Conservation (phyloP, 1,140 invertebrate genomes). For the Brachionus plicatilis region DNA sequence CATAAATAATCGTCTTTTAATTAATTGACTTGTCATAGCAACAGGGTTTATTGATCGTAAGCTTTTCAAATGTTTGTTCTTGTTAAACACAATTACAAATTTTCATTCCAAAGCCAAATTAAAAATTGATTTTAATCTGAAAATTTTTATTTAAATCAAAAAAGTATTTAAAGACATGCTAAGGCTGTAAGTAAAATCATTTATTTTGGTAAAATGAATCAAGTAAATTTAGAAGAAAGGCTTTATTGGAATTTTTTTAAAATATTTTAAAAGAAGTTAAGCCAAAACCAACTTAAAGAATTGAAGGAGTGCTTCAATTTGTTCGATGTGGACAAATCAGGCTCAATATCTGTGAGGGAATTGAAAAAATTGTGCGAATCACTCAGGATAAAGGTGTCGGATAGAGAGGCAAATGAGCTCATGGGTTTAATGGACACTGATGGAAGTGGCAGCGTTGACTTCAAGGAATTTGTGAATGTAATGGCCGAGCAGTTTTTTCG, state of each 20-base stretch:
- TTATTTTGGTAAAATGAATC: neutral
- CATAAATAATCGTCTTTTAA: neutral
- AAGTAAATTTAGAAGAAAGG: neutral
- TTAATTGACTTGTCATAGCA: neutral
- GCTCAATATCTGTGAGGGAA: neutral
- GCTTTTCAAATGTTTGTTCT: neutral
- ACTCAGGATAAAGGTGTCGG: neutral
- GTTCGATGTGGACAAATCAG: conserved; percentile 14
- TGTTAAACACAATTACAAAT: neutral
- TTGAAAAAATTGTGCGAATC: neutral
- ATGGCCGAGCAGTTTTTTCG: conserved; percentile 24
- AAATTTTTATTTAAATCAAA: neutral
- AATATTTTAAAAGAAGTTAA: neutral
- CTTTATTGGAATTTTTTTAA: neutral
- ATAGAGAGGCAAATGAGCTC: neutral
- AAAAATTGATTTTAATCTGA: neutral
- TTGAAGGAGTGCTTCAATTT: conserved; percentile 14
- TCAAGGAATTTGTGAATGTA: conserved; percentile 23
- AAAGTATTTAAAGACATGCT: neutral
- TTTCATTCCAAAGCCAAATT: neutral
- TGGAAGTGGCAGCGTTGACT: neutral
- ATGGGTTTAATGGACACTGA: conserved; percentile 29
- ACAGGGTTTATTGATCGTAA: neutral
- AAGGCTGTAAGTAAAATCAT: neutral
- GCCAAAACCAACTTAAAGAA: neutral